Evolutionary conservation across 2,797 vertebrate species (phyloP), one percentile per base, ranked within the genome.

Genomic region (Centroberyx gerrardi): DNA sequence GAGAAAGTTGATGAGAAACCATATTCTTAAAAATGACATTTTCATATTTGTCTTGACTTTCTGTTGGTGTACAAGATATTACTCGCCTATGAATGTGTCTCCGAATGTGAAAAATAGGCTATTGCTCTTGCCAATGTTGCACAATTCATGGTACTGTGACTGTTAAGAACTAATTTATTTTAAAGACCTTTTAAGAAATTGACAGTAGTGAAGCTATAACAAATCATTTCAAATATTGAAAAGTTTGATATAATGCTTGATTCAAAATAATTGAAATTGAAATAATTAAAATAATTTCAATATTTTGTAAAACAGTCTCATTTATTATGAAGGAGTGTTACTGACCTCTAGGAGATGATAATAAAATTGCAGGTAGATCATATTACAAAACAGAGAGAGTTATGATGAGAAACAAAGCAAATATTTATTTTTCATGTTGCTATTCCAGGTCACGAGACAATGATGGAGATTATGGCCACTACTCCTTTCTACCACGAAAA

Each of bases 401-500:
- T 15, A 48, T n/a, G 8, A 48, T 13, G 27, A 31, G 6, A 18
- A n/a, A 46, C 17, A 33, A 51, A 36, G 8, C 14, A 36, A 52
- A 22, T 22, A 38, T 36, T 2, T 15, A 14, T 2, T 12, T 27
- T 42, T 48, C 13, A n/a, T 15, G 10, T 44, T 67, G 14, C 53
- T 64, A 46, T 48, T 58, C 15, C 81, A 87, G 84, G 72, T 86
- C 77, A 56, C 53, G 76, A 46, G 17, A 72, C 56, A 71, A 74
- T 86, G 73, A 78, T 66, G 67, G 78, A 58, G 29, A 49, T 48
- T 28, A 36, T 67, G 38, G 74, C 56, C 69, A 61, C 72, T 55
- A 56, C 75, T 46, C 82, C 90, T 55, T 86, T 80, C 72, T 86
- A 86, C 73, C 28, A 62, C 61, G 28, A 42, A 52, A 90, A 84